Evolutionary conservation across 2,888 invertebrate species (phyloP).

Genomic region (Drosophila nr. perissopoda): DNA sequence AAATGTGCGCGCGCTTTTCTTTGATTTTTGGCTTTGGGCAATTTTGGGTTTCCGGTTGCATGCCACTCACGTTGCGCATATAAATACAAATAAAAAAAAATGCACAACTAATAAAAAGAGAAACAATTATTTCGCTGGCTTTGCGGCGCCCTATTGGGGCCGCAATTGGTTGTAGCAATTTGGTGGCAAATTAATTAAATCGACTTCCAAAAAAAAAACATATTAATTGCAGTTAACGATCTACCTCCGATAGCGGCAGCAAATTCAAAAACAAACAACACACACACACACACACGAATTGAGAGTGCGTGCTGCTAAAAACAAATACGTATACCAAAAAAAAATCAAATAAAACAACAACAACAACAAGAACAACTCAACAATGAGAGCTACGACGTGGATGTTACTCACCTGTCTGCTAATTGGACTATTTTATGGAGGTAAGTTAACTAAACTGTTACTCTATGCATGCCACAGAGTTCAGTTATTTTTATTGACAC

Average conservation of each 20-base stretch:
- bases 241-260: slow-evolving; percentile 65
- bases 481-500: slow-evolving; percentile 6
- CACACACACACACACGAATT: slow-evolving; percentile 10
- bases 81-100: slow-evolving; percentile 5
- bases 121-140: slow-evolving; percentile 23
- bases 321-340: slow-evolving; percentile 10
- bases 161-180: slow-evolving; percentile 48
- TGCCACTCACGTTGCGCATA: slow-evolving; percentile 42
- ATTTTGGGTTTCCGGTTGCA: slow-evolving; percentile 60
- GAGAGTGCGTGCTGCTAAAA: slow-evolving; percentile 45
- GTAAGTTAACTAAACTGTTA: slow-evolving; percentile 51
- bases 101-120: neutral
- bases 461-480: neutral
- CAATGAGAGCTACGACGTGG: slow-evolving; percentile 60
- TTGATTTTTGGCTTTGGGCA: slow-evolving; percentile 50
- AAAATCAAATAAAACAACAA: slow-evolving; percentile 1
- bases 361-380: slow-evolving; percentile 23
- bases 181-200: slow-evolving; percentile 65
- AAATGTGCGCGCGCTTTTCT: slow-evolving; percentile 51
- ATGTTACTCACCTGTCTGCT: slow-evolving; percentile 61
- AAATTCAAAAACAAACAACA: slow-evolving; percentile 26
- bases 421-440: slow-evolving; percentile 60
- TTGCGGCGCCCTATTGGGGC: slow-evolving; percentile 57
- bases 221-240: slow-evolving; percentile 78
- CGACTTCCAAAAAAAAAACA: slow-evolving; percentile 49